Evolutionary conservation across 1,140 invertebrate species (phyloP).

Genomic region (Hycleus phaleratus): DNA sequence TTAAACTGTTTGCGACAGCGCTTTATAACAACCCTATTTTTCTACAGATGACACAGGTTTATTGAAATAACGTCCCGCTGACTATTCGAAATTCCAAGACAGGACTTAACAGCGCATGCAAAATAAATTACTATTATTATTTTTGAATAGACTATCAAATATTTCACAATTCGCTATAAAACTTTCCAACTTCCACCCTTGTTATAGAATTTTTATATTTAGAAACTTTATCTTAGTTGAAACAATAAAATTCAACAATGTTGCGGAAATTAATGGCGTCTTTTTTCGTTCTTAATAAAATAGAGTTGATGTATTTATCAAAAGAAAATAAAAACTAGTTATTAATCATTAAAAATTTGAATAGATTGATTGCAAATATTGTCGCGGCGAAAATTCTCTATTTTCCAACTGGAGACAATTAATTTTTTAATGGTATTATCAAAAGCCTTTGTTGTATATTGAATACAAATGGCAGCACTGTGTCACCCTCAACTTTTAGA

Average conservation of each 20-base stretch:
- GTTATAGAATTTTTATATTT: too few relatives aligned
- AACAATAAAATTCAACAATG: too few relatives aligned
- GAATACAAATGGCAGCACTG: slow-evolving; percentile 20
- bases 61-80: slow-evolving; percentile 15
- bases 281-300: too few relatives aligned
- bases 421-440: slow-evolving; percentile 15
- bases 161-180: slow-evolving; percentile 8
- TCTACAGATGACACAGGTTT: slow-evolving; percentile 15
- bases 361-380: too few relatives aligned
- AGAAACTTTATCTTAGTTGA: too few relatives aligned
- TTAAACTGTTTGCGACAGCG: slow-evolving; percentile 9
- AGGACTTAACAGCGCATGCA: slow-evolving; percentile 10
- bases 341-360: too few relatives aligned
- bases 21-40: slow-evolving; percentile 15
- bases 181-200: too few relatives aligned
- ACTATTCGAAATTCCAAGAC: slow-evolving; percentile 10
- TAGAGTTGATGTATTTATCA: too few relatives aligned
- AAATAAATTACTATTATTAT: slow-evolving; percentile 10
- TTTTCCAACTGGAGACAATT: slow-evolving; percentile 2
- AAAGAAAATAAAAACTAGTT: too few relatives aligned
- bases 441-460: slow-evolving; percentile 11
- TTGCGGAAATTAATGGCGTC: too few relatives aligned
- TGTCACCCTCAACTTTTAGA: slow-evolving; percentile 24
- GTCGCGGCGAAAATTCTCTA: too few relatives aligned
- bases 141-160: slow-evolving; percentile 8